Percentiles rank a stretch among this genome's conserved stretches.
phyloP scores from a whole-genome alignment of 1,140 invertebrate genomes.

The Paralvinella palmiformis region DNA sequence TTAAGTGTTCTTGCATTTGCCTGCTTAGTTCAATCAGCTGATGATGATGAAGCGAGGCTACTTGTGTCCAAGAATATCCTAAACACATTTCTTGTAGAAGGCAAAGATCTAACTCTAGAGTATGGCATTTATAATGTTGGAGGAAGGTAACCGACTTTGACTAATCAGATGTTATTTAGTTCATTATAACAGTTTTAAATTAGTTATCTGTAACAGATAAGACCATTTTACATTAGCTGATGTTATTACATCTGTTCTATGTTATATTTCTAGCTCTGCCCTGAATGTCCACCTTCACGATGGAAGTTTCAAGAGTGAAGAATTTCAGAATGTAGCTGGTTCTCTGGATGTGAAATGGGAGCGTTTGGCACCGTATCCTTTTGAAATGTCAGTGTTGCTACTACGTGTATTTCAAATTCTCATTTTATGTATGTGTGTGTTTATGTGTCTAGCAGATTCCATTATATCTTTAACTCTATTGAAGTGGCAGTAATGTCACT shows the following conservation, averaged over 20 bases:
- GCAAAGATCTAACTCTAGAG: slow-evolving; percentile 92
- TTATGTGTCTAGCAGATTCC: background rate
- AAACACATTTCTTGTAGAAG: slow-evolving; percentile 98
- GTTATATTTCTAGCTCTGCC: slow-evolving; percentile 62
- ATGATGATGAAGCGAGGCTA: slow-evolving; percentile 48
- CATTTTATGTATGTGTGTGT: background rate
- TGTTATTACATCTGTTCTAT: background rate
- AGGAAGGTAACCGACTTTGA: slow-evolving; percentile 40
- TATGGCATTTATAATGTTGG: slow-evolving; percentile 60
- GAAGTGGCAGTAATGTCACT: slow-evolving; percentile 75
- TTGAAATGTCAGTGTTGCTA: background rate
- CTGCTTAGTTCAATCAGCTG: slow-evolving; percentile 21
- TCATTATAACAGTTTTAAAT: background rate
- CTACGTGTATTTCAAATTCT: background rate
- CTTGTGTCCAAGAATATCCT: slow-evolving; percentile 62
- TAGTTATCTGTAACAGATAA: background rate
- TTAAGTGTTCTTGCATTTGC: background rate
- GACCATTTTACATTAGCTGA: background rate
- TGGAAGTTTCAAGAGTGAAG: slow-evolving; percentile 79
- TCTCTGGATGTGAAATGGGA: slow-evolving; percentile 76
- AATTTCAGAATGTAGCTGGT: slow-evolving; percentile 80
- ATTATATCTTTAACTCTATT: background rate
- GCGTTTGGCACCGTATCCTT: slow-evolving; percentile 72
- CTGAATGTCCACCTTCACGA: slow-evolving; percentile 82
- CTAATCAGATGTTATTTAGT: background rate